phyloP scores from a whole-genome alignment of 2,113 vertebrate species.

The Dromas ardeola region DNA sequence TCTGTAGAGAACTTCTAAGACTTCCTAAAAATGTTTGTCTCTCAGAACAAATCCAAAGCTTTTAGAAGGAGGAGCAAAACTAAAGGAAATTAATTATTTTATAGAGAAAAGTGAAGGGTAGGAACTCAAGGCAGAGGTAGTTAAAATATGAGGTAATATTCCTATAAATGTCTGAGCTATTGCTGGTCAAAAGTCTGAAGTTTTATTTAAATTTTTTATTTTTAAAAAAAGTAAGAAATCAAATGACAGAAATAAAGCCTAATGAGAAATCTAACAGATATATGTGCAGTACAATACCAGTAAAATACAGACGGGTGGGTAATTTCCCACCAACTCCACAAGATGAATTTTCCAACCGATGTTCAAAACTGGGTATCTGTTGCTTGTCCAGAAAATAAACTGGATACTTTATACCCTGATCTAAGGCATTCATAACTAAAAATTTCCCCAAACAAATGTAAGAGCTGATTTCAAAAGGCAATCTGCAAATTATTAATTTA shows the following conservation, averaged over 20 bases:
- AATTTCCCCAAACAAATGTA: background rate
- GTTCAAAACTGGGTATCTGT: background rate
- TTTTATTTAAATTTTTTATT: background rate
- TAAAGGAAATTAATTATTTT: background rate
- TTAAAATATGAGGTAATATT: background rate
- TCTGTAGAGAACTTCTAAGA: background rate
- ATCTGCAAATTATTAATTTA: constrained; percentile 6
- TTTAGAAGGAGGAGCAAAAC: background rate
- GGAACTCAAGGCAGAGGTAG: background rate
- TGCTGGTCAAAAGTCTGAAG: background rate
- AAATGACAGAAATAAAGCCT: background rate
- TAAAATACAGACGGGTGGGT: background rate
- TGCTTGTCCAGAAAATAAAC: background rate
- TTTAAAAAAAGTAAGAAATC: background rate
- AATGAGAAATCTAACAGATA: background rate
- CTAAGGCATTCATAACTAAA: background rate
- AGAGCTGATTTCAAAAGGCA: background rate
- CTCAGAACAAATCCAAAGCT: background rate
- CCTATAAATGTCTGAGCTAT: background rate
- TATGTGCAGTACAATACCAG: background rate
- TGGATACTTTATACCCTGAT: background rate
- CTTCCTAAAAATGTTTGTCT: background rate
- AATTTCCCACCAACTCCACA: background rate
- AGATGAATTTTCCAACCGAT: background rate
- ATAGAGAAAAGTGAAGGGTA: background rate